A percentile compares a stretch with the other conserved stretches of the same genome.
Evolutionary conservation across 2,113 vertebrate genomes (phyloP).

Genomic region (Telmatochromis sp.): DNA sequence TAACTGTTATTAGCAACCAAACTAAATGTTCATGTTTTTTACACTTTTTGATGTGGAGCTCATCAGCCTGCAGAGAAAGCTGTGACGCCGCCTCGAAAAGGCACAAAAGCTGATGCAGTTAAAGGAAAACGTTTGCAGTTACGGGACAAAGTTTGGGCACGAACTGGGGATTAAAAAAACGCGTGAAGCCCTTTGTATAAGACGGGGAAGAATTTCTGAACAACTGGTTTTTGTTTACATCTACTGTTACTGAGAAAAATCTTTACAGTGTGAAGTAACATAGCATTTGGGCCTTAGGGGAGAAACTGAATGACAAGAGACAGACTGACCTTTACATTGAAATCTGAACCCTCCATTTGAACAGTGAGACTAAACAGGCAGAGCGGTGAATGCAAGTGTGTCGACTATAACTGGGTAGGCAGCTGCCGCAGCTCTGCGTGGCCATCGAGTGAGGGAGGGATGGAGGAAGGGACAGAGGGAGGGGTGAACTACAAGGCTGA

Average conservation of each 20-base stretch:
- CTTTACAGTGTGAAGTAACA: constrained; percentile 51
- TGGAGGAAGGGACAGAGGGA: neutral
- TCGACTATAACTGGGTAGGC: constrained; percentile 12
- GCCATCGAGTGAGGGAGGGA: constrained; percentile 15
- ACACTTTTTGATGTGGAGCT: neutral
- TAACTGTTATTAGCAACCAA: neutral
- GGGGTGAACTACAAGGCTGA: constrained; percentile 52
- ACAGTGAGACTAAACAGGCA: constrained; percentile 56
- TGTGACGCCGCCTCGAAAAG: neutral
- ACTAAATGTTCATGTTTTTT: neutral
- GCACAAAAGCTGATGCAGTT: neutral
- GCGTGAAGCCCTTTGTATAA: neutral
- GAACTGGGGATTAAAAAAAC: neutral
- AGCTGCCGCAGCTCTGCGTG: constrained; percentile 37
- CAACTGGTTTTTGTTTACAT: constrained; percentile 40
- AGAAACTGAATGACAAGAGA: constrained; percentile 41
- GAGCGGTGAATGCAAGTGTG: constrained; percentile 32
- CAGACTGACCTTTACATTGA: constrained; percentile 54
- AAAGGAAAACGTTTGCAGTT: neutral
- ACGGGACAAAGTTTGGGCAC: neutral
- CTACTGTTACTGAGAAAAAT: constrained; percentile 23
- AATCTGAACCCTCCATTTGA: constrained; percentile 50
- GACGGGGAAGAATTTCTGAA: neutral
- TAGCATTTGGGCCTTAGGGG: constrained; percentile 26
- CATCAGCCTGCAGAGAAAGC: neutral